Conservation (phyloP, 2,113 vertebrate species). For the Mesocricetus auratus region DNA sequence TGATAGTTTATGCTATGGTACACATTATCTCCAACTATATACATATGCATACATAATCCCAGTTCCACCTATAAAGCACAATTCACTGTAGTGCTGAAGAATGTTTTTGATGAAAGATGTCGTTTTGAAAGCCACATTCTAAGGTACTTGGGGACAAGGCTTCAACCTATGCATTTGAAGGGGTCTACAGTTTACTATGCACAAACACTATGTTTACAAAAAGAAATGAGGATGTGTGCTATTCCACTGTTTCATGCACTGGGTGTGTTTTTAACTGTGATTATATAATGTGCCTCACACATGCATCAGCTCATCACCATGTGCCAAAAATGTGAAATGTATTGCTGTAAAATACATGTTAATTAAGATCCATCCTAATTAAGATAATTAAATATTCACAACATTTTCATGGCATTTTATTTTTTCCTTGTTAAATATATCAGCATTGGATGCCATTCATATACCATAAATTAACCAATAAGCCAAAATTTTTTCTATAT, state of each 20-base stretch:
- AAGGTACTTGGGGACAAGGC: neutral
- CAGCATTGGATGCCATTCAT: slow-evolving; percentile 43
- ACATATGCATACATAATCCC: neutral
- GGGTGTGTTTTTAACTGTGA: slow-evolving; percentile 43
- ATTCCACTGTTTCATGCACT: slow-evolving; percentile 36
- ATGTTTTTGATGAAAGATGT: slow-evolving; percentile 15
- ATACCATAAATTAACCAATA: slow-evolving; percentile 64
- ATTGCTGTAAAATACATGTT: slow-evolving; percentile 60
- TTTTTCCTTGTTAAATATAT: slow-evolving; percentile 63
- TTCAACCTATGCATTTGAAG: slow-evolving; percentile 27
- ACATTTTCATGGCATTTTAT: slow-evolving; percentile 57
- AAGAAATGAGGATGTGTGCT: slow-evolving; percentile 29
- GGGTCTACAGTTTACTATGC: neutral
- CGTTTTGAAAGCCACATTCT: slow-evolving; percentile 46
- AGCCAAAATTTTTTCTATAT: slow-evolving; percentile 49
- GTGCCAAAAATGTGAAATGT: slow-evolving; percentile 34
- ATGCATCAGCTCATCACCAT: slow-evolving; percentile 51
- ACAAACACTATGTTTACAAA: neutral
- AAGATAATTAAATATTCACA: slow-evolving; percentile 75
- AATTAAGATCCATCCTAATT: slow-evolving; percentile 70
- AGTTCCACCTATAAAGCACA: slow-evolving; percentile 38
- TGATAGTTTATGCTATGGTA: neutral
- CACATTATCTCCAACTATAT: neutral
- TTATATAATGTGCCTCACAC: slow-evolving; percentile 39
- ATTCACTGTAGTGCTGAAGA: neutral